phyloP scores from a whole-genome alignment of 2,113 vertebrate genomes.

The Istiophorus platypterus region DNA sequence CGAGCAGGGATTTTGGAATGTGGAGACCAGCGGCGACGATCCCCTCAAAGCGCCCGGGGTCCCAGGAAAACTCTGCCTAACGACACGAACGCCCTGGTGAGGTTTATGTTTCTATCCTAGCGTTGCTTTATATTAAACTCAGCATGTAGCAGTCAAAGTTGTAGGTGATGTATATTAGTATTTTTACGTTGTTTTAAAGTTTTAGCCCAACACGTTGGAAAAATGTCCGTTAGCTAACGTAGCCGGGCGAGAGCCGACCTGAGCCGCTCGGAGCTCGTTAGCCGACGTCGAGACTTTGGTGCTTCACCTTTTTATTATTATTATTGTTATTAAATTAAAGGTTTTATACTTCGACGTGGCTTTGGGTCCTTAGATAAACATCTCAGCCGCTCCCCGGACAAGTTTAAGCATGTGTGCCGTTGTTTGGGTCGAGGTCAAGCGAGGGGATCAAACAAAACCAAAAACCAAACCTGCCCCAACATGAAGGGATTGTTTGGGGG shows the following conservation, averaged over 20 bases:
- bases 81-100: not conserved
- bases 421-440: slow-evolving; percentile 46
- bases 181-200: not conserved
- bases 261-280: not conserved
- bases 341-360: not conserved
- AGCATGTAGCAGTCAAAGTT: accelerated
- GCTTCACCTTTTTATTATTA: no score
- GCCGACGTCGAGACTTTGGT: not conserved
- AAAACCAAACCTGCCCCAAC: slow-evolving; percentile 61
- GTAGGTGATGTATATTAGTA: not conserved
- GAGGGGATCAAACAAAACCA: slow-evolving; percentile 1
- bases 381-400: not conserved
- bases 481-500: slow-evolving; percentile 38
- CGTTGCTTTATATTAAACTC: no score
- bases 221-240: slow-evolving; percentile 59
- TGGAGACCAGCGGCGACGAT: slow-evolving; percentile 72
- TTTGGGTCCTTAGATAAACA: not conserved
- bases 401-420: slow-evolving; percentile 47
- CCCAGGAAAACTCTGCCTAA: not conserved
- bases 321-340: no score
- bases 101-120: no score
- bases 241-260: not conserved
- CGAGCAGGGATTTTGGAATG: slow-evolving; percentile 72
- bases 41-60: slow-evolving; percentile 59
- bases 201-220: not conserved